Evolutionary conservation across 2,888 invertebrate genomes (phyloP).

Genomic region (Mesorhabditis spiculigera): DNA sequence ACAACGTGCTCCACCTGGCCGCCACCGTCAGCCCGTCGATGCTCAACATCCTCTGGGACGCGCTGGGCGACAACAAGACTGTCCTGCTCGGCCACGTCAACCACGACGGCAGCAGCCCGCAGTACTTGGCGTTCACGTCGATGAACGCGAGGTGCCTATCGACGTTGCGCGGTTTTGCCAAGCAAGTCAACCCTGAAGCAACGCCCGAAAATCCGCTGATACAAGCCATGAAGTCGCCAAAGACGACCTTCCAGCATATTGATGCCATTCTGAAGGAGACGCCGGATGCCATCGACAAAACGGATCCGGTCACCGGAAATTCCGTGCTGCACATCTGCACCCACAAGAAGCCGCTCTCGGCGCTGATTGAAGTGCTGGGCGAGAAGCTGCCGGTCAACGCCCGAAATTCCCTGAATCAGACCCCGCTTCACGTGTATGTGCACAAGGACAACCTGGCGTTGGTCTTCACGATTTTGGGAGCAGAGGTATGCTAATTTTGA

Average conservation of each 20-base stretch:
- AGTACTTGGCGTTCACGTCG: slow-evolving; percentile 21
- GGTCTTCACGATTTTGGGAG: slow-evolving; percentile 28
- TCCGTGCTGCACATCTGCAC: slow-evolving; percentile 25
- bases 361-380: slow-evolving; percentile 27
- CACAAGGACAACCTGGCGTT: slow-evolving; percentile 40
- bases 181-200: slow-evolving; percentile 15
- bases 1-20: slow-evolving; percentile 30
- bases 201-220: slow-evolving; percentile 22
- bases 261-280: slow-evolving; percentile 24
- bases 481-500: slow-evolving; percentile 9
- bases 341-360: slow-evolving; percentile 24
- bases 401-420: slow-evolving; percentile 58
- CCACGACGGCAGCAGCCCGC: slow-evolving; percentile 18
- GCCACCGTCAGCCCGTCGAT: slow-evolving; percentile 71
- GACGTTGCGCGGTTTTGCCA: slow-evolving; percentile 15
- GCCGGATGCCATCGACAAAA: slow-evolving; percentile 24
- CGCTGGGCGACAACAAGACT: slow-evolving; percentile 15
- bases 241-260: slow-evolving; percentile 15
- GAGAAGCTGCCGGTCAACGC: slow-evolving; percentile 57
- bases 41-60: slow-evolving; percentile 33
- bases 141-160: slow-evolving; percentile 20
- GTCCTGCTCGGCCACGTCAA: slow-evolving; percentile 12
- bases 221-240: slow-evolving; percentile 22
- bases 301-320: slow-evolving; percentile 32
- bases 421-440: slow-evolving; percentile 59